phyloP scores from a whole-genome alignment of 2,888 invertebrate genomes.

The Eupithecia abbreviata region DNA sequence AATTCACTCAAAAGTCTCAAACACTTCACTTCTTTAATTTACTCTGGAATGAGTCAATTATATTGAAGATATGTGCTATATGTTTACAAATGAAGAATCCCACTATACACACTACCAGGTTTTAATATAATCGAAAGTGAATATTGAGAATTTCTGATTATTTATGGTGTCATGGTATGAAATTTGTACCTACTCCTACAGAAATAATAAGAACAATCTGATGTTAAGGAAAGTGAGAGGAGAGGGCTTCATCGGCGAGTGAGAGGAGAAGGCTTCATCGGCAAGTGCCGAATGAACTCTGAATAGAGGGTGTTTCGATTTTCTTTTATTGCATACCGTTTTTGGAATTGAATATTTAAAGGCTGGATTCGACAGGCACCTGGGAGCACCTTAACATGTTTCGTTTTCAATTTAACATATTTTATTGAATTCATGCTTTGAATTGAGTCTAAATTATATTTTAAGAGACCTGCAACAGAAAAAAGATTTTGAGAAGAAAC shows the following conservation, averaged over 20 bases:
- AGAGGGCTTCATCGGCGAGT: constrained; percentile 27
- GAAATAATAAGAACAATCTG: not conserved
- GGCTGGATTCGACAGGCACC: constrained; percentile 30
- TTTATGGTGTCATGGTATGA: not conserved
- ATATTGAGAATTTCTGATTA: too few species aligned
- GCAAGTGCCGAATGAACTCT: constrained; percentile 35
- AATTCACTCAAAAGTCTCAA: too few species aligned
- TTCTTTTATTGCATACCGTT: constrained; percentile 36
- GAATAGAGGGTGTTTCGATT: constrained; percentile 36
- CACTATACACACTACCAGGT: too few species aligned
- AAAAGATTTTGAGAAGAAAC: not conserved
- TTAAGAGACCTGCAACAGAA: not conserved
- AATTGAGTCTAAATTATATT: constrained; percentile 1
- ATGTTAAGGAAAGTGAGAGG: not conserved
- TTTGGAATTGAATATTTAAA: constrained; percentile 34
- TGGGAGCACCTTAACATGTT: constrained; percentile 25
- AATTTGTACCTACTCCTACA: not conserved
- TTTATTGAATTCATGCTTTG: constrained; percentile 15
- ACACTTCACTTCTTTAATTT: not conserved
- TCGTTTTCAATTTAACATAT: constrained; percentile 22
- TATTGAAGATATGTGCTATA: not conserved
- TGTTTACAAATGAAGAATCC: not conserved
- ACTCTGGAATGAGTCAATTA: not conserved
- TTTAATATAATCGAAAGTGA: too few species aligned
- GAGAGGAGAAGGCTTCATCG: constrained; percentile 20